phyloP scores from a whole-genome alignment of 2,113 vertebrate genomes.

The Phrynosoma blainvillii region DNA sequence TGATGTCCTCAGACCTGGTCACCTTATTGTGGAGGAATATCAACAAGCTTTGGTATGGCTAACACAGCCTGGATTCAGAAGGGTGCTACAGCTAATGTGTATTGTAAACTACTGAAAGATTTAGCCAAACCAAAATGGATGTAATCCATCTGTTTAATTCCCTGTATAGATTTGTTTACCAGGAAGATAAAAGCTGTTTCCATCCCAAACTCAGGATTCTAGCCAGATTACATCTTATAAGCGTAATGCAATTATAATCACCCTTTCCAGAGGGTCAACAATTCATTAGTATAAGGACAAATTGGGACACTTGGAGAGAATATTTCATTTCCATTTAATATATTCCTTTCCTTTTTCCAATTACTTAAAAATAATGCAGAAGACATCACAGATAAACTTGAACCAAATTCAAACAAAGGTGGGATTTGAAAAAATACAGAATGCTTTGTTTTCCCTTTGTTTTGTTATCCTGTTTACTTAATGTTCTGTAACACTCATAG shows the following conservation, averaged over 20 bases:
- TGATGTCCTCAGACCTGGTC: too few species aligned
- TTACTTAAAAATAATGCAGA: neutral
- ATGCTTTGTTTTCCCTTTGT: neutral
- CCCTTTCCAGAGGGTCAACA: neutral
- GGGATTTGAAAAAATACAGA: neutral
- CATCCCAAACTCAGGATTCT: neutral
- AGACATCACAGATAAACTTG: neutral
- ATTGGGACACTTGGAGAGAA: slow-evolving; percentile 31
- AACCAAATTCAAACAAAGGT: neutral
- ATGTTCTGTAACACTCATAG: neutral
- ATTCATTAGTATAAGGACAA: slow-evolving; percentile 27
- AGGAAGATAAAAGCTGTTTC: neutral
- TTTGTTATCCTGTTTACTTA: neutral
- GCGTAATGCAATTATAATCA: slow-evolving; percentile 11
- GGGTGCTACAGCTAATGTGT: neutral
- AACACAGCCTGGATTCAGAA: neutral
- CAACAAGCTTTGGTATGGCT: neutral
- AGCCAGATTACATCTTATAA: slow-evolving; percentile 25
- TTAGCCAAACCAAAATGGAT: neutral
- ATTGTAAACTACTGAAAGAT: neutral
- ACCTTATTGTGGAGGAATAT: neutral
- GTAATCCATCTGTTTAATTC: neutral
- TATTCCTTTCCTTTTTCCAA: neutral
- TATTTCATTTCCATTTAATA: slow-evolving; percentile 7
- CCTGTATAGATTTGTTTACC: neutral